These are phyloP conservation scores for Biston betularia DNA, from an alignment of 2,888 invertebrate species.

Conservation along the genomic window DNA sequence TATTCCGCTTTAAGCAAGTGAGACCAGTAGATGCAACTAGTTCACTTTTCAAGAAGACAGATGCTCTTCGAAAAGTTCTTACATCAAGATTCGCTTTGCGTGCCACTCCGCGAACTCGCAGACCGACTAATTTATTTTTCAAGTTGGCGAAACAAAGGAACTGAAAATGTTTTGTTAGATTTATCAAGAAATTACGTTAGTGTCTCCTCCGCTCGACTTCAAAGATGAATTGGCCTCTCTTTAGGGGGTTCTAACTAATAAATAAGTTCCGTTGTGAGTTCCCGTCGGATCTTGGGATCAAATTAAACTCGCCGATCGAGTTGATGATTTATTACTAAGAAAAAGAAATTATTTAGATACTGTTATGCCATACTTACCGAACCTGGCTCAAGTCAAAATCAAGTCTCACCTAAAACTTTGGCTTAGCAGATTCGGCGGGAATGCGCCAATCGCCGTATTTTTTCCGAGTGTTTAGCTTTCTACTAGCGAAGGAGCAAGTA, in stretches of 20 bases:
- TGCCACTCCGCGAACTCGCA: slow-evolving; percentile 29
- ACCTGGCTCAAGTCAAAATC: background rate
- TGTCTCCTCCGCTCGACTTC: background rate
- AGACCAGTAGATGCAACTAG: background rate
- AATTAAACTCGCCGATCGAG: slow-evolving; percentile 30
- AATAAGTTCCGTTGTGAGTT: slow-evolving; percentile 39
- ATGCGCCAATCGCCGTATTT: too few relatives aligned
- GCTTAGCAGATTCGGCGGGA: too few relatives aligned
- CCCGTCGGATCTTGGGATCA: slow-evolving; percentile 13
- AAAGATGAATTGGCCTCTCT: background rate
- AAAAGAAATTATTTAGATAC: slow-evolving; percentile 1
- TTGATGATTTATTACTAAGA: slow-evolving; percentile 26
- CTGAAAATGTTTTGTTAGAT: background rate
- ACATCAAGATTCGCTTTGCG: slow-evolving; percentile 33
- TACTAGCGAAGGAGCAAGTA: too few relatives aligned
- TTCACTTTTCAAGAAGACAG: slow-evolving; percentile 12
- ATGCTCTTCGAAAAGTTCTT: slow-evolving; percentile 21
- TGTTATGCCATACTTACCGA: background rate
- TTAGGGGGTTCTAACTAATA: slow-evolving; percentile 35
- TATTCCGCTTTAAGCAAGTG: background rate
- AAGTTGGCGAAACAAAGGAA: background rate
- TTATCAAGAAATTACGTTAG: background rate
- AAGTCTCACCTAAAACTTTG: too few relatives aligned
- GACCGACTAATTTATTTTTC: background rate
- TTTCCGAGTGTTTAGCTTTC: too few relatives aligned